phyloP scores from a whole-genome alignment of 1,140 invertebrate genomes.

The Gyrodactylus salaris region DNA sequence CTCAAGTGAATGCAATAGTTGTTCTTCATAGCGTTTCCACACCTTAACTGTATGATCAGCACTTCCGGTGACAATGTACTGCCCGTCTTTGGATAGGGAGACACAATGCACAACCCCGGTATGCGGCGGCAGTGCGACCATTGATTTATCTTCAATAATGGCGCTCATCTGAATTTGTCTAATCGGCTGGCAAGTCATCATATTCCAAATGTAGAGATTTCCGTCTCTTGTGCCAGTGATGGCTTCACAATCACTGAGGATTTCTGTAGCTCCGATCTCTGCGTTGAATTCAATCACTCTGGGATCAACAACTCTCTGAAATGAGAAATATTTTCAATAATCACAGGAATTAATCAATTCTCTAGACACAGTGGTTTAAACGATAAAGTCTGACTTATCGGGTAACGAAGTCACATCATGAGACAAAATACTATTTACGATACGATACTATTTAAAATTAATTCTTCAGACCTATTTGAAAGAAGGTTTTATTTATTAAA shows the following conservation, averaged over 20 bases:
- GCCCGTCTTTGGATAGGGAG: slow-evolving; percentile 14
- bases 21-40: slow-evolving; percentile 17
- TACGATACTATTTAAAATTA: no score
- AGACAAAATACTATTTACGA: no score
- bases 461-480: no score
- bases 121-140: slow-evolving; percentile 12
- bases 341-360: no score
- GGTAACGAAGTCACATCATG: no score
- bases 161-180: slow-evolving; percentile 5
- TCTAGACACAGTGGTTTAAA: no score
- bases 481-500: no score
- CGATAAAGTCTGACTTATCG: no score
- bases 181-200: slow-evolving; percentile 15
- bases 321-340: background rate
- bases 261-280: slow-evolving; percentile 15
- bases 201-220: slow-evolving; percentile 18
- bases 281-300: slow-evolving; percentile 16
- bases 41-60: slow-evolving; percentile 18
- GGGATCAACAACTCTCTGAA: slow-evolving; percentile 12
- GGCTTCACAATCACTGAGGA: slow-evolving; percentile 17
- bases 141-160: background rate
- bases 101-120: slow-evolving; percentile 16
- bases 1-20: slow-evolving; percentile 13
- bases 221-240: slow-evolving; percentile 18
- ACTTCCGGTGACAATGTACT: slow-evolving; percentile 16